Base-by-base conservation (phyloP, 2,888 invertebrate genomes). In the Archips crataeganus region DNA sequence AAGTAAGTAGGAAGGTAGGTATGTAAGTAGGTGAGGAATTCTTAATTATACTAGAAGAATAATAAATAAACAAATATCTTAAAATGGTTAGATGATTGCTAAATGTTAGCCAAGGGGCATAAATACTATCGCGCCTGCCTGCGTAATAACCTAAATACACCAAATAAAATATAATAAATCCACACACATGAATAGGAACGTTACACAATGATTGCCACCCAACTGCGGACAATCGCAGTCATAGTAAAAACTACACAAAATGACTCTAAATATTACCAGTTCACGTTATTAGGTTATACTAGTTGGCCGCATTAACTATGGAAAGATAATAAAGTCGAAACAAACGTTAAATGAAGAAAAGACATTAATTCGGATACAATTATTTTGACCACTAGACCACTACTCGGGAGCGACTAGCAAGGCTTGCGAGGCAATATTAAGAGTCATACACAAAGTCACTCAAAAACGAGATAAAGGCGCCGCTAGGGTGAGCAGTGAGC, bases 211-310 rank as follows among this genome's bases (percentile, higher is more conserved):
- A 34, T 63, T 64, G 34, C 71, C 71, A 68, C 54, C 68, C 81
- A 82, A 82, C 73, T 73, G 76, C 71, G 71, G 76, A 76, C n/a
- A 69, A 68, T 67, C 75, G 75, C 57, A 75, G 73, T 75, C 62
- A 74, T 64, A 74, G 70, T 79, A 79, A 78, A 78, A 77, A 83
- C 81, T 79, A 78, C 79, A 75, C 77, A 79, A 75, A 76, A 79
- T 78, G 79, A 81, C 80, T 85, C 84, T 84, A 85, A 85, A 77
- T 79, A 87, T 85, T 86, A 88, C 82, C 81, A 75, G 47, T 32
- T 45, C 8, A 9, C 9, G n/a, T 60, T 47, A 34, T 9, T 10
- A 63, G 9, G 8, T 36, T 13, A 34, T 15, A 13, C 6, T 39
- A 34, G 3, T 34, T 6, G 23, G 23, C 23, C 5, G 63, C 45